Percentiles rank a stretch among this genome's conserved stretches.
Evolutionary conservation across 37 sponge, comb jelly and placozoan genomes (phyloP).

Genomic region (Beroe forskalii): DNA sequence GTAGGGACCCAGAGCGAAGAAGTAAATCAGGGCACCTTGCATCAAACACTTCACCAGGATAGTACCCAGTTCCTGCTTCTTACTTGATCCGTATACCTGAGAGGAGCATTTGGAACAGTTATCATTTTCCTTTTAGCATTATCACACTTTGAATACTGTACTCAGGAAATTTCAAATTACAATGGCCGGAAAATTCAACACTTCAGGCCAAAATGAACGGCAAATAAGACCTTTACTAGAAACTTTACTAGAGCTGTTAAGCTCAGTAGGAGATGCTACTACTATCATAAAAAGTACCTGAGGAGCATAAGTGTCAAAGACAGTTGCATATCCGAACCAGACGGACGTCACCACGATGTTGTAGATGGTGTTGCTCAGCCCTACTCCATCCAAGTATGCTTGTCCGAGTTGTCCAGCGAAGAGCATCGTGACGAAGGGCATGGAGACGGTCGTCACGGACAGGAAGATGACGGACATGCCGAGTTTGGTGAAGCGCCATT

Average conservation of each 20-base stretch:
- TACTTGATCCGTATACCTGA: slow-evolving; percentile 5
- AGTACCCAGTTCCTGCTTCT: neutral
- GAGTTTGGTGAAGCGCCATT: neutral
- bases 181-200: no score
- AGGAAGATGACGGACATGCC: neutral
- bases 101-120: no score
- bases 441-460: neutral
- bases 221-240: no score
- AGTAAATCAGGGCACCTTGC: neutral
- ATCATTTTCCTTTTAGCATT: no score
- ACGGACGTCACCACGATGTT: neutral
- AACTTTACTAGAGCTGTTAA: no score
- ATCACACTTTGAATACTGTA: no score
- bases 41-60: slow-evolving; percentile 16
- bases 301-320: slow-evolving; percentile 9
- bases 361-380: neutral
- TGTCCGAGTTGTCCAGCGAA: slow-evolving; percentile 1
- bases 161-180: no score
- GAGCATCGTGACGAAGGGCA: neutral
- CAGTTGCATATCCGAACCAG: neutral
- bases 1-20: slow-evolving; percentile 27
- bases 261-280: no score
- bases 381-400: neutral
- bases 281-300: no score
- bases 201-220: no score